Base-by-base conservation (phyloP, 35 echinoderm and acorn worm species). In the Lytechinus pictus region DNA sequence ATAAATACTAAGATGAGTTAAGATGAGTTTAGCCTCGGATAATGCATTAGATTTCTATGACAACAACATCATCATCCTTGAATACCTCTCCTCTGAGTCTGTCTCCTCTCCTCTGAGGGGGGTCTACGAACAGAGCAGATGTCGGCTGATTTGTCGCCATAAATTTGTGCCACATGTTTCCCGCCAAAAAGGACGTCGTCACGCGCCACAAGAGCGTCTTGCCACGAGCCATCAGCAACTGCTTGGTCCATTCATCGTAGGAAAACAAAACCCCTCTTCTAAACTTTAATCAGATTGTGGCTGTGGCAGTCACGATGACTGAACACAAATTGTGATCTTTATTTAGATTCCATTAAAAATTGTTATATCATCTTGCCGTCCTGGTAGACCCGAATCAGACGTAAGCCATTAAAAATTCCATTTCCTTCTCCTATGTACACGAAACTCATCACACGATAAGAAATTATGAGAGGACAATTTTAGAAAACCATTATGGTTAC, bases 331-430 rank as follows among this genome's bases (percentile, higher is more conserved):
- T n/a, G 66, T 79, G 66, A 79, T 79, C 66, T 79, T 79, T 79
- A 79, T 79, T 79, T 79, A 79, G 66, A 79, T 79, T 79, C 66
- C 66, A 79, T 79, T 79, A 79, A 79, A 79, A 79, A n/a, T 16
- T 9, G 66, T 27, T 79, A 14, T 79, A 79, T 79, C 66, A 79
- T 79, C 66, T 79, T 79, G 66, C 66, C 66, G 66, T 79, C 66
- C 66, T 24, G 66, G 66, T 19, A 79, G 66, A 79, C 19, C 8
- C n/a, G 66, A 79, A 79, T 79, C 66, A 19, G n/a, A 79, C 66
- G 3, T 79, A 79, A 79, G 66, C 21, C 66, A 79, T 79, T 79
- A 79, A 24, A 79, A 5, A 79, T 79, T 79, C 66, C 3, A 79
- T 79, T 79, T 79, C 66, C 66, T 24, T 16, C 66, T 79, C 5